Evolutionary conservation across 2,113 vertebrate genomes (phyloP).

Genomic region (Tamias sibiricus): DNA sequence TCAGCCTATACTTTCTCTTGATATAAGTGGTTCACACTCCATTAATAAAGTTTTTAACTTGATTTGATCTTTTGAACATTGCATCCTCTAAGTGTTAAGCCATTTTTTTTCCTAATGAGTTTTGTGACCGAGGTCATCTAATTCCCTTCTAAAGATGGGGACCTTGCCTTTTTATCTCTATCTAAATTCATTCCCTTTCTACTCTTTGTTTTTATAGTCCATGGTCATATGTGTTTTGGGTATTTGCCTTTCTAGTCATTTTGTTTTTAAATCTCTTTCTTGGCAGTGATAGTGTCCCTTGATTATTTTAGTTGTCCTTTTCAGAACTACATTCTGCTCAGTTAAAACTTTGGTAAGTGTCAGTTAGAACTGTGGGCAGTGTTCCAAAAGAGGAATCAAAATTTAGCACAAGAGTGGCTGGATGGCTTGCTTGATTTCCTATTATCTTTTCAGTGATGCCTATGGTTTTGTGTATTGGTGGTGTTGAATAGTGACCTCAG

Average conservation of each 20-base stretch:
- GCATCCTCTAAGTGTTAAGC: neutral
- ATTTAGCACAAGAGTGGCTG: neutral
- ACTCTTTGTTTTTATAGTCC: neutral
- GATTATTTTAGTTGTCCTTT: constrained; percentile 20
- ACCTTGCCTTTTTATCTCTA: neutral
- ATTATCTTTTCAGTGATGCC: too few species aligned
- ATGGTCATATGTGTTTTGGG: neutral
- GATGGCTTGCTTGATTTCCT: neutral
- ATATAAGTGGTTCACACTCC: neutral
- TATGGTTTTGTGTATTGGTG: neutral
- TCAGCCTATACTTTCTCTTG: neutral
- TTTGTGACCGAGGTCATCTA: neutral
- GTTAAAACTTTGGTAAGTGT: constrained; percentile 23
- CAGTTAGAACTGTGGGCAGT: neutral
- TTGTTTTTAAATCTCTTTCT: neutral
- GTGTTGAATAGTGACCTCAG: neutral
- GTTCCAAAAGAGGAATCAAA: neutral
- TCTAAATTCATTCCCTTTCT: neutral
- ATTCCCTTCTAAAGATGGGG: neutral
- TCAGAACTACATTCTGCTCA: neutral
- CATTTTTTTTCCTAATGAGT: neutral
- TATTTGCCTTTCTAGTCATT: neutral
- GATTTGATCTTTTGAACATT: neutral
- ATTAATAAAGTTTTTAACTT: neutral
- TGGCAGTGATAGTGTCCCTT: neutral